Base-by-base conservation (phyloP, 2,113 vertebrate genomes). In the Pelmatolapia mariae region DNA sequence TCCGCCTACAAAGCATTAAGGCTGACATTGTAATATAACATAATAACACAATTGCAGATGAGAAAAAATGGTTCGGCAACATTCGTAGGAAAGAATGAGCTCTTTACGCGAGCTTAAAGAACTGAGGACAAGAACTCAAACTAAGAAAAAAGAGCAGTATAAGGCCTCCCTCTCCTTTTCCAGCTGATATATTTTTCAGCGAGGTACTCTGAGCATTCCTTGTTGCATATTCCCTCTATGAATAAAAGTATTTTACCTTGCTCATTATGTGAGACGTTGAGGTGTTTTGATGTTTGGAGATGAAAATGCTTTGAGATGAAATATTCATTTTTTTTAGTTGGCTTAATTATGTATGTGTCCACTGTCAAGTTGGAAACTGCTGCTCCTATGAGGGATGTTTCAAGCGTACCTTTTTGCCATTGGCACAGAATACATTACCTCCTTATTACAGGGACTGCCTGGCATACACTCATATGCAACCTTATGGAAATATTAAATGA, bases 401-500 rank as follows among this genome's bases (percentile, higher is more conserved):
- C 91, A 85, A 89, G 92, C 93, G 73, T 94, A 93, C 91, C 91
- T 92, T 94, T 93, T 92, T 90, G 91, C 93, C 94, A 93, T 81
- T 94, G 95, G 93, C 88, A 53, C 83, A 88, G 94, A 96, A 95
- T 95, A 93, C 88, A 96, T 95, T 93, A 91, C 83, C 82, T 89
- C 81, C 87, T 93, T 91, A 93, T 95, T 94, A 94, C 80, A 80
- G 63, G 83, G 85, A 86, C 57, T 85, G 86, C 86, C 87, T 84
- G 50, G 71, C 81, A 11, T 53, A 81, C 85, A 80, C 83, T 92
- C 90, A 56, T 90, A 94, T 86, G 89, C 93, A 95, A 91, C 93
- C 93, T 93, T 90, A 94, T 94, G 94, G 92, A 96, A 96, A 95
- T 94, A 95, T 94, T 92, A 93, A 95, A 95, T 94, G 91, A 94